Percentiles rank a stretch among this genome's conserved stretches.
These are phyloP conservation scores for Dynastes maya DNA, from an alignment of 2,888 invertebrate genomes.

Conservation along the genomic window DNA sequence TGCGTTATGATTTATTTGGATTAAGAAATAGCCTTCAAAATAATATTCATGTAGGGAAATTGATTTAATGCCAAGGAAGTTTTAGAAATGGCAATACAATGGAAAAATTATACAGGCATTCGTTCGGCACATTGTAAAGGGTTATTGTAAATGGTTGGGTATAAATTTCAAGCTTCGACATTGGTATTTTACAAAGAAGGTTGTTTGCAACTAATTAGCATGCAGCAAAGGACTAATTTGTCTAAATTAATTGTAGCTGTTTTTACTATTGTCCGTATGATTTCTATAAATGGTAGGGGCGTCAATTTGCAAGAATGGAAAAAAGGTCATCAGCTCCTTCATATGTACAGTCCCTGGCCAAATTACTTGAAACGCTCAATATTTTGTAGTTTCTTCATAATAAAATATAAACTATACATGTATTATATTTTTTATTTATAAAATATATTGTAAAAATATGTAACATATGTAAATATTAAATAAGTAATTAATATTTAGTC, in stretches of 20 bases:
- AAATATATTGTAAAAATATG: too few relatives aligned
- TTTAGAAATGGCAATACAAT: conserved; percentile 23
- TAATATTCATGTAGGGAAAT: conserved; percentile 7
- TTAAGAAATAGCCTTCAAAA: conserved; percentile 28
- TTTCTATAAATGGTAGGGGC: too few relatives aligned
- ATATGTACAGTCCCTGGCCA: too few relatives aligned
- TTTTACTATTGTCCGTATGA: too few relatives aligned
- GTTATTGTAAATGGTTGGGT: background rate
- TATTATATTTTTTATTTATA: too few relatives aligned
- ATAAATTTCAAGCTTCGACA: conserved; percentile 16
- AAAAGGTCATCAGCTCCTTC: too few relatives aligned
- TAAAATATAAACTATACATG: too few relatives aligned
- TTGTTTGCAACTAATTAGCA: background rate
- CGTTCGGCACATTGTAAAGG: background rate
- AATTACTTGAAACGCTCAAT: too few relatives aligned
- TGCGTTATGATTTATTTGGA: conserved; percentile 26
- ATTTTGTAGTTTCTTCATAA: too few relatives aligned
- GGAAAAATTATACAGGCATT: conserved; percentile 24
- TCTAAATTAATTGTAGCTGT: background rate
- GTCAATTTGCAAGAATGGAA: too few relatives aligned
- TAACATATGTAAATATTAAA: too few relatives aligned
- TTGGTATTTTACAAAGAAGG: background rate
- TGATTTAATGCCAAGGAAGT: conserved; percentile 22
- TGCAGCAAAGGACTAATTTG: background rate
- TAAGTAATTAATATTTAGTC: too few relatives aligned